These are phyloP conservation scores for Merluccius polli DNA, from an alignment of 2,797 vertebrate genomes.

Conservation along the genomic window DNA sequence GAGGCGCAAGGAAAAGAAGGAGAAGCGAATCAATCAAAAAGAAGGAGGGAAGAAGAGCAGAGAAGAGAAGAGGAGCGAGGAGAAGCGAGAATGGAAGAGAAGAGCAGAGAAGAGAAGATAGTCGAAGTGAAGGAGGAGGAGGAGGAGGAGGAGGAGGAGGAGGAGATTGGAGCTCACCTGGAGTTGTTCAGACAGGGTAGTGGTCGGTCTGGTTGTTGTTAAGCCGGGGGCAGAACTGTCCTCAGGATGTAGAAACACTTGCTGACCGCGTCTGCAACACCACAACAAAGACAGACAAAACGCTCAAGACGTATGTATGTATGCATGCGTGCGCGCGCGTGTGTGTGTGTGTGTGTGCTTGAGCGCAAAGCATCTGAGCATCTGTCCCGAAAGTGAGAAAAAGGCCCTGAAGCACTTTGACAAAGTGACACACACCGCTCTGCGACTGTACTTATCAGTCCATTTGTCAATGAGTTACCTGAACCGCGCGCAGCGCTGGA, in stretches of 20 bases:
- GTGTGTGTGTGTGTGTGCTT: not conserved
- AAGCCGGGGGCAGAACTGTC: constrained; percentile 61
- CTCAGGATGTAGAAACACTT: constrained; percentile 70
- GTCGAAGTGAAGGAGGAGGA: not conserved
- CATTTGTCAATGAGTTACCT: no score
- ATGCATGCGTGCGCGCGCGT: constrained; percentile 12
- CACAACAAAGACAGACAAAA: constrained; percentile 11
- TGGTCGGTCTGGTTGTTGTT: constrained; percentile 49
- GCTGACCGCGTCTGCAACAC: constrained; percentile 66
- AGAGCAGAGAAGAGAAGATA: not conserved
- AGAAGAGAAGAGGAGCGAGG: not conserved
- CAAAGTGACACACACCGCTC: constrained; percentile 12
- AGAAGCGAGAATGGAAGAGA: not conserved
- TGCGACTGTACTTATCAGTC: no score
- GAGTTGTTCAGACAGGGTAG: constrained; percentile 61
- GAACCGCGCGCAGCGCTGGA: constrained; percentile 36
- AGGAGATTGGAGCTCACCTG: constrained; percentile 54
- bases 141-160: not conserved
- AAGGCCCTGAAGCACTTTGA: no score
- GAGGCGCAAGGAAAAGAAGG: not conserved
- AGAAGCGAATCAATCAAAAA: not conserved
- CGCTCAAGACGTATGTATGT: constrained; percentile 27
- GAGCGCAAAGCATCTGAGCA: not conserved
- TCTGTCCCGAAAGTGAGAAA: no score
- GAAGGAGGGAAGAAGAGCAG: not conserved